phyloP scores from a whole-genome alignment of 2,113 vertebrate genomes.

The Phalacrocorax carbo region DNA sequence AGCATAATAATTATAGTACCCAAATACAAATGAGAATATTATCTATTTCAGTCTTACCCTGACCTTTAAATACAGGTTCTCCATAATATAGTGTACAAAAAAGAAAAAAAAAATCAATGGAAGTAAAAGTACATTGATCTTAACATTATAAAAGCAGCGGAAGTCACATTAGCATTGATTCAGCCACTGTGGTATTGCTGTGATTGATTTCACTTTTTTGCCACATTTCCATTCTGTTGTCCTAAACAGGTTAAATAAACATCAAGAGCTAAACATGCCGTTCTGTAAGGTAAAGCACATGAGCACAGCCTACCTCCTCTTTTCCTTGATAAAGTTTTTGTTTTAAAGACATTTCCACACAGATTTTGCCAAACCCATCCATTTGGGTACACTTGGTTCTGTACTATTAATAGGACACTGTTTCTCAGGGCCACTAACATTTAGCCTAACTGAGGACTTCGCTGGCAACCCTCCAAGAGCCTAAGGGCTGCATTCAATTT shows the following conservation, averaged over 20 bases:
- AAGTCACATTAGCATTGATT: slow-evolving; percentile 25
- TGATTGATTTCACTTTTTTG: background rate
- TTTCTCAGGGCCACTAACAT: slow-evolving; percentile 33
- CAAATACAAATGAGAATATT: background rate
- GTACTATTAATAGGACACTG: background rate
- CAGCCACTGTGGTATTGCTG: background rate
- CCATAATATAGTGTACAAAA: background rate
- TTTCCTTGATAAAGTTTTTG: background rate
- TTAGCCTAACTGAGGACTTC: slow-evolving; percentile 3
- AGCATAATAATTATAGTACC: background rate
- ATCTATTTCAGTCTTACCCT: background rate
- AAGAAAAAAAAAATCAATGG: slow-evolving; percentile 18
- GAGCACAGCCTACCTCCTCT: background rate
- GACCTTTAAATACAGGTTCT: background rate
- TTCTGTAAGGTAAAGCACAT: background rate
- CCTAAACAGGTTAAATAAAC: background rate
- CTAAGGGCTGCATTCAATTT: slow-evolving; percentile 44
- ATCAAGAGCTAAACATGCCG: background rate
- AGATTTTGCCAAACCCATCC: slow-evolving; percentile 11
- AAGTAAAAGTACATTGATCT: slow-evolving; percentile 18
- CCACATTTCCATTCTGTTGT: background rate
- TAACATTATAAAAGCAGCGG: slow-evolving; percentile 5
- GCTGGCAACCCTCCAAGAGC: slow-evolving; percentile 35
- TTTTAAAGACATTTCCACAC: background rate
- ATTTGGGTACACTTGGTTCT: slow-evolving; percentile 46